phyloP scores from a whole-genome alignment of 1,140 invertebrate species.

The Hermetia illucens region DNA sequence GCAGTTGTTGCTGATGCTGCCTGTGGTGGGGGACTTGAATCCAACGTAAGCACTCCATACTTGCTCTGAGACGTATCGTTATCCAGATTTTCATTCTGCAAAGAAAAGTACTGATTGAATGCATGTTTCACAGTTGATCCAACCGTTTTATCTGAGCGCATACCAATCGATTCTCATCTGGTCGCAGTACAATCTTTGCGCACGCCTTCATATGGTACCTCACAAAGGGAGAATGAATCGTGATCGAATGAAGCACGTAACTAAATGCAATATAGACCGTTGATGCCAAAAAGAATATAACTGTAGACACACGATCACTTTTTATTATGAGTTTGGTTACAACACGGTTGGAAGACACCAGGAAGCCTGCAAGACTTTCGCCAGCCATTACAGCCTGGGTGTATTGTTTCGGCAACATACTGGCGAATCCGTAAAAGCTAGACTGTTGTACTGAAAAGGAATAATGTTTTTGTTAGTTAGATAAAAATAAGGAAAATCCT shows the following conservation, averaged over 20 bases:
- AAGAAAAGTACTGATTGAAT: constrained; percentile 2
- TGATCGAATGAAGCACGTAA: constrained; percentile 57
- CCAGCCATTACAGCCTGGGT: constrained; percentile 89
- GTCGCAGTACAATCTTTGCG: constrained; percentile 56
- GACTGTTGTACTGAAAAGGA: constrained; percentile 65
- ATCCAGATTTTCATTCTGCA: constrained; percentile 20
- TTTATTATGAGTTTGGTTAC: constrained; percentile 61
- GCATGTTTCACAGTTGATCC: no score
- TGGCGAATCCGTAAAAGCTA: constrained; percentile 87
- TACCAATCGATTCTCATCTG: constrained; percentile 59
- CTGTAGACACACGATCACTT: constrained; percentile 62
- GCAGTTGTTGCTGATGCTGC: constrained; percentile 13
- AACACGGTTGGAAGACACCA: constrained; percentile 71
- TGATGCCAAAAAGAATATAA: constrained; percentile 71
- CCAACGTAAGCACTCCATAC: constrained; percentile 26
- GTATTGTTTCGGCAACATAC: constrained; percentile 73
- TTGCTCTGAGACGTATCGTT: constrained; percentile 15
- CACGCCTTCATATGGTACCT: constrained; percentile 66
- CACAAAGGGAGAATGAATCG: constrained; percentile 66
- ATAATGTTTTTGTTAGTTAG: constrained; percentile 4
- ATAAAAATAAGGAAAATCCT: no score
- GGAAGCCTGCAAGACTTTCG: constrained; percentile 80
- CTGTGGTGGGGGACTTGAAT: constrained; percentile 28
- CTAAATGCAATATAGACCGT: constrained; percentile 58
- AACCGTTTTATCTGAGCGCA: no score